These are phyloP conservation scores for Netelia virgata DNA, from an alignment of 2,888 invertebrate species.

Conservation along the genomic window DNA sequence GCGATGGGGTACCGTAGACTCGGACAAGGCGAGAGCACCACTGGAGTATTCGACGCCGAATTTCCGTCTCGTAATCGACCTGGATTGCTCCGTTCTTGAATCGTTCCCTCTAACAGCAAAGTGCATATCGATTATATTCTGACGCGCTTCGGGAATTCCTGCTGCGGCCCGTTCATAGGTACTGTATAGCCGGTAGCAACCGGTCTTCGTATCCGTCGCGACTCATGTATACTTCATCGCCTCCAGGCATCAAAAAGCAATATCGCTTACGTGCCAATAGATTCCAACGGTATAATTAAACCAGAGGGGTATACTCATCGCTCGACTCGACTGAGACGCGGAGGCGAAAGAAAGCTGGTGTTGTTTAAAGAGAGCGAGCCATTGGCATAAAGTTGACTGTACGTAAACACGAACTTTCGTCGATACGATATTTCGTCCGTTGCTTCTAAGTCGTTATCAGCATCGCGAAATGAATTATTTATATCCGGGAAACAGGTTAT, in stretches of 20 bases:
- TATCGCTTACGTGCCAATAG: slow-evolving; percentile 50
- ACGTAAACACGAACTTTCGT: slow-evolving; percentile 20
- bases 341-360: not conserved
- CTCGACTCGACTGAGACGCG: not conserved
- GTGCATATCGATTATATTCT: slow-evolving; percentile 57
- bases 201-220: slow-evolving; percentile 21
- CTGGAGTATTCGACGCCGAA: slow-evolving; percentile 49
- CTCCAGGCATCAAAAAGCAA: slow-evolving; percentile 58
- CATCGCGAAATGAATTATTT: slow-evolving; percentile 33
- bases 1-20: slow-evolving; percentile 11
- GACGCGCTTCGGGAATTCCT: slow-evolving; percentile 21
- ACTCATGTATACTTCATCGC: slow-evolving; percentile 29
- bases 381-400: slow-evolving; percentile 19
- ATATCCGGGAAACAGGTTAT: slow-evolving; percentile 14
- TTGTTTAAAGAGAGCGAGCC: not conserved
- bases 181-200: slow-evolving; percentile 14
- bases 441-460: slow-evolving; percentile 1
- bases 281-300: slow-evolving; percentile 24
- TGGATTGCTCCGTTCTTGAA: slow-evolving; percentile 32
- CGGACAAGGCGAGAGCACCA: slow-evolving; percentile 16
- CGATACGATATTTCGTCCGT: slow-evolving; percentile 32
- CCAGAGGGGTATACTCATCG: slow-evolving; percentile 22
- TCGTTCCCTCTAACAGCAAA: slow-evolving; percentile 47
- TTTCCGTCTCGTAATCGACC: slow-evolving; percentile 54
- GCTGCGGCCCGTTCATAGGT: not conserved